These are phyloP conservation scores for Saccostrea echinata DNA, from an alignment of 1,140 invertebrate genomes.

Conservation along the genomic window DNA sequence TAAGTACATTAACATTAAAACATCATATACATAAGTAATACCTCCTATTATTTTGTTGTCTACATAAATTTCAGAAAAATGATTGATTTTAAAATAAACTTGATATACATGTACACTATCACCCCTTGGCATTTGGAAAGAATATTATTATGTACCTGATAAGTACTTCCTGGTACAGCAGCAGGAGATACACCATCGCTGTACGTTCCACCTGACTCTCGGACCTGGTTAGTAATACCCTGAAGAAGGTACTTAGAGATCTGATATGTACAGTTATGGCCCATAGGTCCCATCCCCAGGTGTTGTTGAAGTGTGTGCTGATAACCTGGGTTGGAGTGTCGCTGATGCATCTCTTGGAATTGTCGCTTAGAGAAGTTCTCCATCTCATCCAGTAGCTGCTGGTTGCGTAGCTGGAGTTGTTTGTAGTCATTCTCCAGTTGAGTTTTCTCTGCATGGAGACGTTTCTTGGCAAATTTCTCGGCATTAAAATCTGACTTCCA, in stretches of 20 bases:
- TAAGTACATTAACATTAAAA: too few relatives aligned
- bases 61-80: too few relatives aligned
- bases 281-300: not conserved
- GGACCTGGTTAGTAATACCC: not conserved
- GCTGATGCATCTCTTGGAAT: constrained; percentile 66
- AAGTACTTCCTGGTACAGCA: too few relatives aligned
- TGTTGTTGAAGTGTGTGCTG: constrained; percentile 18
- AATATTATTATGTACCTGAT: too few relatives aligned
- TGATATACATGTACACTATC: too few relatives aligned
- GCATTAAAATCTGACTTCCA: constrained; percentile 83
- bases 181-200: not conserved
- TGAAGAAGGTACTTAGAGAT: not conserved
- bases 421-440: constrained; percentile 82
- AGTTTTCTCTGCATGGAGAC: constrained; percentile 84
- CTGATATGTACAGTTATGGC: constrained; percentile 45
- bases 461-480: constrained; percentile 83
- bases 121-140: too few relatives aligned
- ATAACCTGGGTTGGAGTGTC: constrained; percentile 46
- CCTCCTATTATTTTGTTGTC: too few relatives aligned
- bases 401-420: constrained; percentile 82
- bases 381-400: constrained; percentile 81
- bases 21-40: too few relatives aligned
- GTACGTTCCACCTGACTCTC: not conserved
- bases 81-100: too few relatives aligned
- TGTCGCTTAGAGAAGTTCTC: constrained; percentile 66